Evolutionary conservation across 1,140 invertebrate genomes (phyloP).

Genomic region (Drosophila setifemur): DNA sequence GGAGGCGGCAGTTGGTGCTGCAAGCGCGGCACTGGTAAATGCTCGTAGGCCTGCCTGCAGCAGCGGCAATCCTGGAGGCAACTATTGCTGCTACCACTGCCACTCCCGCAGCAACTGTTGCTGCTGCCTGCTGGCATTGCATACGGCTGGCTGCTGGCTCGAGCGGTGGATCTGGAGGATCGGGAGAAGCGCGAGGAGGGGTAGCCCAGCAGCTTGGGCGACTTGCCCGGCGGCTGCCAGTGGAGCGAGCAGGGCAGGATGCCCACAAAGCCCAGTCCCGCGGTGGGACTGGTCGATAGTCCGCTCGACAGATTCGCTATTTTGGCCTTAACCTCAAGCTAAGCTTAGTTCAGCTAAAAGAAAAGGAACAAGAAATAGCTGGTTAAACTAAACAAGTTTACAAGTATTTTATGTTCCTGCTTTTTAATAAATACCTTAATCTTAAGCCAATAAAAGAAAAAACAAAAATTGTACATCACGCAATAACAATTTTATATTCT

Average conservation of each 20-base stretch:
- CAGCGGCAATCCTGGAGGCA: slow-evolving; percentile 51
- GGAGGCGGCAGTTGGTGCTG: slow-evolving; percentile 47
- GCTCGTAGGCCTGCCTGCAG: slow-evolving; percentile 51
- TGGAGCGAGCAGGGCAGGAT: slow-evolving; percentile 62
- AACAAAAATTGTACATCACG: no score
- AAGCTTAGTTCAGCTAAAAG: slow-evolving; percentile 9
- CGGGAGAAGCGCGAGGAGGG: no score
- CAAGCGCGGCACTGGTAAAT: slow-evolving; percentile 55
- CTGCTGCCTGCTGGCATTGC: slow-evolving; percentile 14
- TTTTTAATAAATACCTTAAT: neutral
- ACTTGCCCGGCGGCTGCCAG: slow-evolving; percentile 57
- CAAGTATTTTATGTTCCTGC: no score
- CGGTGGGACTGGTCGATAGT: slow-evolving; percentile 38
- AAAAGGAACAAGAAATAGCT: neutral
- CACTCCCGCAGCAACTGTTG: slow-evolving; percentile 16
- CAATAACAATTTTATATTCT: no score
- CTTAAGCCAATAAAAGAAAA: no score
- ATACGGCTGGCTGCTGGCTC: slow-evolving; percentile 43
- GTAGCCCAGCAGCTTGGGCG: slow-evolving; percentile 50
- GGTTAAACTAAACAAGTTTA: neutral
- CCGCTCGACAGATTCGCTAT: slow-evolving; percentile 40
- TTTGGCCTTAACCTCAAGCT: slow-evolving; percentile 30
- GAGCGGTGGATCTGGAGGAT: neutral
- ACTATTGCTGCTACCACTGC: slow-evolving; percentile 35
- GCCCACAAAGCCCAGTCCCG: slow-evolving; percentile 62